Evolutionary conservation across 1,140 invertebrate genomes (phyloP).

Genomic region (Saccostrea glomerata): DNA sequence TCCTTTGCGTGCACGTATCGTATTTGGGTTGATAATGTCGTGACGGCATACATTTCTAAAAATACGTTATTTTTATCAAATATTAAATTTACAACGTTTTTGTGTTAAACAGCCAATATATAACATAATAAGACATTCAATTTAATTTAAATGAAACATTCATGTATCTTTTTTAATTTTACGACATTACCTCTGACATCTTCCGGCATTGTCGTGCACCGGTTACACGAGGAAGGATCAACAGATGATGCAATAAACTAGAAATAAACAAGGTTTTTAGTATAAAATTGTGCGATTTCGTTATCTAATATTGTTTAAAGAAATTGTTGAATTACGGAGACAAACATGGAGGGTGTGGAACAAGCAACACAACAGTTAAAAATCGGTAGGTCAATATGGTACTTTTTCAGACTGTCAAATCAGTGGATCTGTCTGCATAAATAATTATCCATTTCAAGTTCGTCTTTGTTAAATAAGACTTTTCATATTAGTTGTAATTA

Average conservation of each 20-base stretch:
- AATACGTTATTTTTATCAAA: neutral
- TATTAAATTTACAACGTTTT: neutral
- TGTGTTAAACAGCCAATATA: neutral
- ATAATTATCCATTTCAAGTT: too few species aligned
- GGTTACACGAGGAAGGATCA: neutral
- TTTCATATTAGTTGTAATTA: too few species aligned
- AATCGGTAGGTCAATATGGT: neutral
- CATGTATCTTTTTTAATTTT: conserved; percentile 12
- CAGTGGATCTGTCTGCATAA: too few species aligned
- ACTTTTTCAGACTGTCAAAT: too few species aligned
- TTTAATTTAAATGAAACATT: neutral
- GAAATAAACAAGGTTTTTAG: neutral
- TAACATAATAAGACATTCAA: neutral
- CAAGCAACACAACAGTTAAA: neutral
- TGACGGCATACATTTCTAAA: neutral
- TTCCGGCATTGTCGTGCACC: neutral
- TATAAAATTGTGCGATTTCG: conserved; percentile 14
- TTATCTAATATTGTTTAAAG: neutral
- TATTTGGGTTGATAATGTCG: conserved; percentile 15
- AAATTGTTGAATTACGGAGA: neutral
- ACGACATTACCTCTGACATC: conserved; percentile 39
- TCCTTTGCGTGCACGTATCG: conserved; percentile 7
- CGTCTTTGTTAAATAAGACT: too few species aligned
- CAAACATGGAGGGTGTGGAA: neutral
- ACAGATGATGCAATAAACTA: conserved; percentile 27